phyloP scores from a whole-genome alignment of 1,140 invertebrate species.

The silkworm (Bombyx mori) region DNA sequence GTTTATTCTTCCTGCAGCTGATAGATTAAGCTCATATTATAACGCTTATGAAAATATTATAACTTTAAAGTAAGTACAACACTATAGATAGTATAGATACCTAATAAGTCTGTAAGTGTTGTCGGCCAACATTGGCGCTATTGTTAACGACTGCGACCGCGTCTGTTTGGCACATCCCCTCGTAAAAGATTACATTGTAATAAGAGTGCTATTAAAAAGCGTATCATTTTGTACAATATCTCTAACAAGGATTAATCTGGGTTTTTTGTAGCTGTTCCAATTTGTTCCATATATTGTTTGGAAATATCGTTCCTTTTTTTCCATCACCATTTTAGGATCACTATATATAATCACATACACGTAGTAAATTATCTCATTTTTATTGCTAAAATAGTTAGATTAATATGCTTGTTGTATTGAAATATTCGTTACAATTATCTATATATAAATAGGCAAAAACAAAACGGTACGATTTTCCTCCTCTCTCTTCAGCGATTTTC shows the following conservation, averaged over 20 bases:
- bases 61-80: too few relatives aligned
- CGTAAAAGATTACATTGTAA: slow-evolving; percentile 52
- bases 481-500: too few relatives aligned
- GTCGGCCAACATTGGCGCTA: slow-evolving; percentile 53
- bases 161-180: slow-evolving; percentile 28
- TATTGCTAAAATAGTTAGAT: too few relatives aligned
- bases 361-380: too few relatives aligned
- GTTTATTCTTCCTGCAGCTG: too few relatives aligned
- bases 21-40: too few relatives aligned
- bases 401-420: too few relatives aligned
- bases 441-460: not conserved
- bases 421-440: too few relatives aligned
- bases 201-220: slow-evolving; percentile 47
- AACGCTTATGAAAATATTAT: too few relatives aligned
- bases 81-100: slow-evolving; percentile 19
- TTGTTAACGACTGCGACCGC: slow-evolving; percentile 38
- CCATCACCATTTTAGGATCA: too few relatives aligned
- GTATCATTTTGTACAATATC: slow-evolving; percentile 22
- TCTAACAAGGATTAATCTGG: slow-evolving; percentile 46
- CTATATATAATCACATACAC: too few relatives aligned
- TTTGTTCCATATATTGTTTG: not conserved
- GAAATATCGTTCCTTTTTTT: not conserved
- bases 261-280: slow-evolving; percentile 14
- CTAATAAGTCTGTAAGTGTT: slow-evolving; percentile 47
- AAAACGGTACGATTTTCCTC: too few relatives aligned